Base-by-base conservation (phyloP, 2,888 invertebrate genomes). In the Troides oblongomaculatus region DNA sequence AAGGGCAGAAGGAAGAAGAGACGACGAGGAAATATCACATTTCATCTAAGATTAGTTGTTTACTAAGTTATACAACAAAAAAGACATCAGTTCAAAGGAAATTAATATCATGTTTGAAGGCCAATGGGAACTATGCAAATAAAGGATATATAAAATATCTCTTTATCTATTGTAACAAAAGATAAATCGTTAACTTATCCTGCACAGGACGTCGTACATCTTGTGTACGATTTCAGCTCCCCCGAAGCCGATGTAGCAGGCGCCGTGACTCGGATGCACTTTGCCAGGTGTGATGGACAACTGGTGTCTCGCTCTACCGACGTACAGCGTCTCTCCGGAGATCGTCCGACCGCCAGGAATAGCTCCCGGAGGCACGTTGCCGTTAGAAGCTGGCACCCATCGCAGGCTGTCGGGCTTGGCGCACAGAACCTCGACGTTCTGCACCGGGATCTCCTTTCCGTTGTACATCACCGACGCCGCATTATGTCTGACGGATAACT, bases 211-310 rank as follows among this genome's bases (percentile, higher is more conserved):
- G 64, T 93, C 92, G 46, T 92, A 93, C 80, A 87, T 88, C 68
- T 87, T 90, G 46, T 87, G 85, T 0, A 89, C 79, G 0, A 92
- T 87, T 75, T 92, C 92, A 2, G 82, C 79, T 0, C 93, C 93
- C 17, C 81, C 87, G 68, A 92, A 92, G 0, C 85, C 85, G 12
- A 93, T 93, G 70, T 89, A 91, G 66, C 92, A 92, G 14, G 84
- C 78, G 46, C 86, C 84, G 64, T 89, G 89, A 67, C 89, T 89
- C 0, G 91, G 91, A 5, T 92, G 90, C 8, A 94, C 83, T 77
- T 94, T 94, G 14, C 94, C 94, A 3, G 94, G 94, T 6, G 94
- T 92, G 12, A 94, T 81, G 0, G 93, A 94, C 12, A 94, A 86
- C 78, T 94, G 93, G 77, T 94, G 93, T 56, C 88, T 84, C 0